Percentiles rank a stretch among this genome's conserved stretches.
These are phyloP conservation scores for Neoascia interrupta DNA, from an alignment of 2,888 invertebrate species.

Conservation along the genomic window DNA sequence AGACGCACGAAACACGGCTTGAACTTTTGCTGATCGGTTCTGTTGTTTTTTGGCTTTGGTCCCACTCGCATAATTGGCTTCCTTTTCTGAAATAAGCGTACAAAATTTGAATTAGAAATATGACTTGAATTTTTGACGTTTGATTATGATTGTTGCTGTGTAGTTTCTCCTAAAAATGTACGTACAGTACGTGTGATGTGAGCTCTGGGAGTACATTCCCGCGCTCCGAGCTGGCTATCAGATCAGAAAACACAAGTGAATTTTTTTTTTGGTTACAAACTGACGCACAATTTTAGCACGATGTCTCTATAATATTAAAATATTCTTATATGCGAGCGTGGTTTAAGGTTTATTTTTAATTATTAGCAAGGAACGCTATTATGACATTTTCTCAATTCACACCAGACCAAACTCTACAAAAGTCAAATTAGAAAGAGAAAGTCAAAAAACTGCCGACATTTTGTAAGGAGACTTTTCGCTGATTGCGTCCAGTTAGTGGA, in stretches of 20 bases:
- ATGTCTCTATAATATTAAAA: too few species aligned
- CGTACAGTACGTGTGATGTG: conserved; percentile 41
- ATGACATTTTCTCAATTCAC: conserved; percentile 58
- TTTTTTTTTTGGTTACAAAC: too few species aligned
- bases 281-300: too few species aligned
- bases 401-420: conserved; percentile 38
- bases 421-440: conserved; percentile 47
- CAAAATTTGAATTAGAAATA: conserved; percentile 55
- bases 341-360: conserved; percentile 38
- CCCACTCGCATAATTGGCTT: conserved; percentile 76
- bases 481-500: conserved; percentile 8
- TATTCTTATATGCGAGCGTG: background rate
- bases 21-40: conserved; percentile 74
- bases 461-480: conserved; percentile 36
- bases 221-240: conserved; percentile 20
- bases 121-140: conserved; percentile 19
- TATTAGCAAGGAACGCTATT: conserved; percentile 55
- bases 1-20: conserved; percentile 77
- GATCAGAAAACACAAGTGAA: too few species aligned
- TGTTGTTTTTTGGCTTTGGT: conserved; percentile 71
- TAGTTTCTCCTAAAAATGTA: conserved; percentile 26
- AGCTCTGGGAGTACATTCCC: conserved; percentile 31
- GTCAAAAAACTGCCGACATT: background rate
- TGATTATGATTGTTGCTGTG: conserved; percentile 10
- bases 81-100: conserved; percentile 53